Base-by-base conservation (phyloP, 2,797 vertebrate genomes). In the Sebastes steindachneri region DNA sequence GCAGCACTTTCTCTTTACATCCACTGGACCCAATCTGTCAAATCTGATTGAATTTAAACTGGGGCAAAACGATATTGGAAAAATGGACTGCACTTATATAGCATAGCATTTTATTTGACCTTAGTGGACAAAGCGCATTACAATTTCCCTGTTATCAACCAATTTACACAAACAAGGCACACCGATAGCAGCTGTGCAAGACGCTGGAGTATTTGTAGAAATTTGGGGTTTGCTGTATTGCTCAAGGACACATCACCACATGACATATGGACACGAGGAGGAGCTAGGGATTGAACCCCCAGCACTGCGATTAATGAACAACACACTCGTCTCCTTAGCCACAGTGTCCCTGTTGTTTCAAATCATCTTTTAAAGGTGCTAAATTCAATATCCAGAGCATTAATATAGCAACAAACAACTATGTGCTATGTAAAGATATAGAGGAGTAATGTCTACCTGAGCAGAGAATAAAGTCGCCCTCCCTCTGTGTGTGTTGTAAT, bases 1-100 rank as follows among this genome's bases (percentile, higher is more conserved):
- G 17, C 72, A 88, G 84, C 82, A 85, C 59, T 84, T 92, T 92
- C 66, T 83, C 23, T 31, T 53, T 72, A 72, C 59, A 41, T 67
- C 48, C 35, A 28, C 19, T 6, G 26, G 5, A 70, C 60, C n/a
- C n/a, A 29, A 28, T 63, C 69, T 77, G 53, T 73, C 58, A 82
- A 41, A 86, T 73, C 63, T 75, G 60, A 89, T 91, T 57, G 19
- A 48, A 41, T 73, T 73, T 53, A 29, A 71, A 81, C 17, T 28
- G 28, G 2, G 5, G 1, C 53, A 59, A 35, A 72, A 53, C 1
- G 4, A 35, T 59, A 71, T 59, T 62, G 31, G 48, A 26, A 58
- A 73, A 74, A 66, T 7, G 3, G 7, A 29, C 9, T 64, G 3
- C 11, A 21, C 17, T 59, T 54, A 21, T n/a, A 25, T 25, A 11